Evolutionary conservation across 92 coral and sea anemone species (phyloP).

Genomic region (Porites evermanni): DNA sequence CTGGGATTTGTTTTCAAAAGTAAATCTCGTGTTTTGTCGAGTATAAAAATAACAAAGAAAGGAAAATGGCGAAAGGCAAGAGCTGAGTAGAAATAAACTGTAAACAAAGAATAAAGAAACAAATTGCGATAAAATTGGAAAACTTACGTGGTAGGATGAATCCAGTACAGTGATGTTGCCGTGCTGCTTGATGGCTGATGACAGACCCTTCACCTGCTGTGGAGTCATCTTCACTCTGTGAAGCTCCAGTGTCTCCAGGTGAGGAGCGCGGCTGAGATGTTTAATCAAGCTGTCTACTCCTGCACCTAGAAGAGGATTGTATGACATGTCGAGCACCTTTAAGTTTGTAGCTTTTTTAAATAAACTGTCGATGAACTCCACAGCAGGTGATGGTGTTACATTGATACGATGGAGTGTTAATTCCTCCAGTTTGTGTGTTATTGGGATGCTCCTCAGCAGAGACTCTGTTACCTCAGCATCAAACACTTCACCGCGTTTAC

Average conservation of each 20-base stretch:
- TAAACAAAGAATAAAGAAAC: neutral
- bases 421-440: neutral
- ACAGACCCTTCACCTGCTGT: neutral
- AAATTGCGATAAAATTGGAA: neutral
- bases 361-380: neutral
- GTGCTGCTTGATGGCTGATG: neutral
- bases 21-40: neutral
- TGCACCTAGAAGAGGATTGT: neutral
- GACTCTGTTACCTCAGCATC: neutral
- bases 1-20: neutral
- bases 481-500: neutral
- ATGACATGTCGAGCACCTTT: neutral
- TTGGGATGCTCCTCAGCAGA: neutral
- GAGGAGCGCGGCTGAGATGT: neutral
- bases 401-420: neutral
- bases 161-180: neutral
- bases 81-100: neutral
- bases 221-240: conserved; percentile 5
- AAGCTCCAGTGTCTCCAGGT: neutral
- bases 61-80: neutral
- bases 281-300: neutral
- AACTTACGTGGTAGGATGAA: neutral
- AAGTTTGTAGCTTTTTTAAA: neutral
- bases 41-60: neutral
- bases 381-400: neutral